A percentile compares a stretch with the other conserved stretches of the same genome.
phyloP scores from a whole-genome alignment of 1,140 invertebrate species.

The Cyclina sinensis region DNA sequence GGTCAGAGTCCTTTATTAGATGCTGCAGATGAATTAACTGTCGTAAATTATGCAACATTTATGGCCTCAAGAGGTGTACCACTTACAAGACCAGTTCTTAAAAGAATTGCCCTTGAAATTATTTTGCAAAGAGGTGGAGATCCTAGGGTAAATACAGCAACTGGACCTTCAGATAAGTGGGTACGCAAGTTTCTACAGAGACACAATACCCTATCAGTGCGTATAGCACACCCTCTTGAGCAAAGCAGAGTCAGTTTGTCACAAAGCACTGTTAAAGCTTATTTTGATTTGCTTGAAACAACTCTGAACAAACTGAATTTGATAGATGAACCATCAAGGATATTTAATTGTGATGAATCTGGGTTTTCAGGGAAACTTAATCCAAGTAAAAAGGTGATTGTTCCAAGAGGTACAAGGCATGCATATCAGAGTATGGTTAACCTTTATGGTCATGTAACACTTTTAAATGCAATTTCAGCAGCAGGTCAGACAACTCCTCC shows the following conservation, averaged over 20 bases:
- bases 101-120: background rate
- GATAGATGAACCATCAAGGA: background rate
- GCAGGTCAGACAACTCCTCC: background rate
- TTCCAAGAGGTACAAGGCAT: background rate
- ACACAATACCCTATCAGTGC: background rate
- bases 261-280: background rate
- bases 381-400: slow-evolving; percentile 26
- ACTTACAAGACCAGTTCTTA: background rate
- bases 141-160: background rate
- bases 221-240: background rate
- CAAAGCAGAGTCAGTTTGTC: background rate
- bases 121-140: slow-evolving; percentile 14
- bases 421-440: background rate
- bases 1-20: background rate
- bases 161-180: slow-evolving; percentile 15
- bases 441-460: background rate
- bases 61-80: background rate
- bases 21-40: background rate
- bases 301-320: background rate
- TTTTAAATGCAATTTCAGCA: slow-evolving; percentile 29
- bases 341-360: slow-evolving; percentile 1
- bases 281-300: background rate
- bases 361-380: background rate
- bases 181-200: background rate
- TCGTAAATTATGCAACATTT: background rate